phyloP scores from a whole-genome alignment of 2,113 vertebrate genomes.

The Empidonax traillii region DNA sequence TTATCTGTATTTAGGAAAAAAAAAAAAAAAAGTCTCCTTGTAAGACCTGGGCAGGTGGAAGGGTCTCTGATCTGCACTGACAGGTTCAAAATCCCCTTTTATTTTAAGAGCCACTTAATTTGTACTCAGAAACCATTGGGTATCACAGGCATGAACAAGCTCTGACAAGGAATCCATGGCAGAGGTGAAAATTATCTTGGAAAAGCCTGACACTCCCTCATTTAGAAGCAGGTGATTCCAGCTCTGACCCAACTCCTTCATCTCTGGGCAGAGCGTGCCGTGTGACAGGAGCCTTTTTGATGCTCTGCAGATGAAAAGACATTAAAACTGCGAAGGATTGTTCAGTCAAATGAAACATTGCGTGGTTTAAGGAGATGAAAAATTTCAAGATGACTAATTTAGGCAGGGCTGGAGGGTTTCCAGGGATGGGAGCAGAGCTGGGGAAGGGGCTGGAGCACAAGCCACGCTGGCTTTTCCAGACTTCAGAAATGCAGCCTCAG shows the following conservation, averaged over 20 bases:
- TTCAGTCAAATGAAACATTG: neutral
- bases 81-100: constrained; percentile 30
- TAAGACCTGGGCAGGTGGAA: neutral
- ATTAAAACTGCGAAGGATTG: neutral
- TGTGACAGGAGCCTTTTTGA: neutral
- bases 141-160: neutral
- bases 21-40: neutral
- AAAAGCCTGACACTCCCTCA: neutral
- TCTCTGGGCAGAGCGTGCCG: neutral
- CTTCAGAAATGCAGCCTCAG: neutral
- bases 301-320: neutral
- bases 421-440: neutral
- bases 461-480: neutral
- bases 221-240: neutral
- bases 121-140: constrained; percentile 1
- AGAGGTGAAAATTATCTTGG: constrained; percentile 22
- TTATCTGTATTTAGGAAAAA: neutral
- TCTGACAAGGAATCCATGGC: constrained; percentile 19
- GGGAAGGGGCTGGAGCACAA: neutral
- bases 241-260: neutral
- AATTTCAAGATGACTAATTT: neutral
- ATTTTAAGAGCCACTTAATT: constrained; percentile 36
- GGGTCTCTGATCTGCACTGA: neutral
- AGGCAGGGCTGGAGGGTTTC: neutral
- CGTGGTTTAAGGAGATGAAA: neutral